Evolutionary conservation across 2,113 vertebrate species (phyloP), one percentile per base, ranked within the genome.

Genomic region (Megaceryle torquata): DNA sequence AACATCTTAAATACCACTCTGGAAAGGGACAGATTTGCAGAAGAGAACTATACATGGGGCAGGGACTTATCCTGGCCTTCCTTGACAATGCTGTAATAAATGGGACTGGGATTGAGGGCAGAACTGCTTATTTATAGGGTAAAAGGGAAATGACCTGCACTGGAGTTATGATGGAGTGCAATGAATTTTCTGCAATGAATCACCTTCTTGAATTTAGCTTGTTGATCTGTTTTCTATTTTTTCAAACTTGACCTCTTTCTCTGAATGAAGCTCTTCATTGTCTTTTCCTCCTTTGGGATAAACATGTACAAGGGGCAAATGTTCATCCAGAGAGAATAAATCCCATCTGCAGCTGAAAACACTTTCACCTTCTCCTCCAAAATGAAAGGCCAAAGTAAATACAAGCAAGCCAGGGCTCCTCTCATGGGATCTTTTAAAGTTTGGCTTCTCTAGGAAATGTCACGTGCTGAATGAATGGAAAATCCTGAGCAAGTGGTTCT

Each of bases 311-410:
- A 88, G 46, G 63, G 51, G 82, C 79, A 96, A 67, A 70, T 75
- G 64, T 93, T 91, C 72, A 86, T 54, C 50, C 59, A 85, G 41
- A 81, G 78, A 89, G 39, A 57, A 86, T 95, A 94, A 54, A 22
- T 68, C 15, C 41, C 46, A 24, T 88, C 87, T 91, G 53, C 72
- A 75, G 44, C 80, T 84, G 61, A 84, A 68, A 93, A 56, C 53
- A 50, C 65, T 93, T 86, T 82, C 76, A 81, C 72, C 53, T 82
- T 86, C 53, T 93, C 76, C 54, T 88, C 56, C 39, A 60, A 44
- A 92, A 65, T 39, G 69, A 88, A 91, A 95, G 95, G 76, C 64
- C 69, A 84, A 1, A 50, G 56, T 70, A 93, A 93, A 91, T 37
- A 86, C 15, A 46, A 83, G 56, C 44, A 67, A 83, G 22, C 39